phyloP scores from a whole-genome alignment of 64 coral and sea anemone species.

The Platygyra sinensis region DNA sequence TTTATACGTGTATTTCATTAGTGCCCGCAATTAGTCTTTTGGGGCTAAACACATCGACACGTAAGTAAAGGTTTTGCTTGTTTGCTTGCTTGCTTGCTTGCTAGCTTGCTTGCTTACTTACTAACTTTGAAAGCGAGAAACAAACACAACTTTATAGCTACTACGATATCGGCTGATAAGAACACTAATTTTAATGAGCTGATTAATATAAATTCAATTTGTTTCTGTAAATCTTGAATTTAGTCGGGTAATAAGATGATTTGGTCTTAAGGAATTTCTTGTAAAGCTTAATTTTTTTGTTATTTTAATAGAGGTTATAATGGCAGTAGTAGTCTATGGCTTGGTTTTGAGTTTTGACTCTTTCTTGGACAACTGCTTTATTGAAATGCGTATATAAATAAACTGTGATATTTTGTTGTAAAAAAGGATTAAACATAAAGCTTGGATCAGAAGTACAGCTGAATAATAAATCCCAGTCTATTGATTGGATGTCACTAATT shows the following conservation, averaged over 20 bases:
- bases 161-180: too few species aligned
- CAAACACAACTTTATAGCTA: too few species aligned
- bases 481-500: conserved; percentile 12
- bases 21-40: too few species aligned
- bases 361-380: conserved; percentile 18
- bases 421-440: background rate
- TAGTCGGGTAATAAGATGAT: background rate
- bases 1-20: too few species aligned
- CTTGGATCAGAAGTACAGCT: background rate
- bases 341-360: conserved; percentile 14
- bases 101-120: too few species aligned
- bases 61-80: too few species aligned
- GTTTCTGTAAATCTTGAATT: background rate
- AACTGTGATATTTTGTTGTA: background rate
- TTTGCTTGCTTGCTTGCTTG: too few species aligned
- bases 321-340: conserved; percentile 34
- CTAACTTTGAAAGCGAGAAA: too few species aligned
- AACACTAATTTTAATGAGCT: too few species aligned
- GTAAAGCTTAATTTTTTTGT: too few species aligned
- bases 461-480: background rate
- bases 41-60: too few species aligned
- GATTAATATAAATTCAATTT: too few species aligned
- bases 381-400: background rate
- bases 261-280: conserved; percentile 6
- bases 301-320: conserved; percentile 39